Base-by-base conservation (phyloP, 2,888 invertebrate genomes). In the Drosophila stalkeri region DNA sequence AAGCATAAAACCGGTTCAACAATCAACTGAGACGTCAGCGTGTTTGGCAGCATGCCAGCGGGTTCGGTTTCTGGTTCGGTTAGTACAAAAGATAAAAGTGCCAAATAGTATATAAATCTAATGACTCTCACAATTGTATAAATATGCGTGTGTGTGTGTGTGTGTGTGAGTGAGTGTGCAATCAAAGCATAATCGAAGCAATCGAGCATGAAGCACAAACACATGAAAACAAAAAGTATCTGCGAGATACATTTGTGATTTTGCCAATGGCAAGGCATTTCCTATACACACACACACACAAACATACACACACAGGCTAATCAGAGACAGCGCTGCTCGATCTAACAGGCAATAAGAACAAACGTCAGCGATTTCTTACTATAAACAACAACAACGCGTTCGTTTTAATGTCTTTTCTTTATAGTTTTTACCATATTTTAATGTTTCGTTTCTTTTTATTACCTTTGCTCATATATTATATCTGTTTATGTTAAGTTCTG, bases 161-260 rank as follows among this genome's bases (percentile, higher is more conserved):
- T 56, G 27, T 20, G 9, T 55, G 41, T 67, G 54, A 20, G 44
- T 31, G 52, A 67, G 61, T 68, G 54, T 84, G 81, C 80, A 84
- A 85, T 80, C 80, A 67, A 80, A 82, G 75, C 82, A 83, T 86
- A 83, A 84, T 78, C 84, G 82, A 76, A 72, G 63, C 83, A 84
- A 83, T 83, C 82, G 87, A 79, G 82, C 87, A 81, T 83, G 80
- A 86, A 86, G 56, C 76, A 37, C 47, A 72, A 27, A 44, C 56
- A 60, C 41, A 63, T 27, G 16, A 12, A 39, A 37, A 37, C 33
- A 37, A 35, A 76, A 72, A 56, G 43, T 80, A 80, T 77, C 76
- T 77, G 62, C 44, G 80, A 75, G 66, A 75, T 79, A 77, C 80
- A 77, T 65, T 64, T 72, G 33, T 51, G 43, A 27, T 72, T 59